Percentiles rank a stretch among this genome's conserved stretches.
Conservation (phyloP, 2,888 invertebrate genomes). For the Heliconius aoede region DNA sequence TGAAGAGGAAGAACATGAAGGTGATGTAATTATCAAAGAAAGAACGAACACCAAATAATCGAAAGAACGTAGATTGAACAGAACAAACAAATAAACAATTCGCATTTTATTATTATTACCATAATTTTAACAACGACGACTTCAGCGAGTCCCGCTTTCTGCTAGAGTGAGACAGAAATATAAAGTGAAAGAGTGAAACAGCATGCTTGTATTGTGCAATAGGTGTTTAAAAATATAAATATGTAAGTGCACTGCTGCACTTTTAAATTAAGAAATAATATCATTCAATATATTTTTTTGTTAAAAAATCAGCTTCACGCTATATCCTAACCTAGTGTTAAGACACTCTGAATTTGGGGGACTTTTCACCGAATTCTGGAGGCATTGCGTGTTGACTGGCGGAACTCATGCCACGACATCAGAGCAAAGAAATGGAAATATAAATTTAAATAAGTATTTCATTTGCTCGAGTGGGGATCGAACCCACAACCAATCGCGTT, state of each 20-base stretch:
- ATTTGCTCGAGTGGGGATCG: too few relatives aligned
- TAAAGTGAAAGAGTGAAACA: slow-evolving; percentile 28
- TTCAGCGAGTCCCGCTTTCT: slow-evolving; percentile 68
- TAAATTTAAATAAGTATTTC: too few relatives aligned
- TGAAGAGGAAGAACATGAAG: too few relatives aligned
- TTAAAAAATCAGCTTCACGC: not conserved
- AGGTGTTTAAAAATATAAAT: not conserved
- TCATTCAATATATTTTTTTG: too few relatives aligned
- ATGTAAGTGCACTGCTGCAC: not conserved
- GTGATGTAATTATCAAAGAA: too few relatives aligned
- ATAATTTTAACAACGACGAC: slow-evolving; percentile 68
- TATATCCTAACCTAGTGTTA: not conserved
- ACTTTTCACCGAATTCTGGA: too few relatives aligned
- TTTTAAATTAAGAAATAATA: too few relatives aligned
- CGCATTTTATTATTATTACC: slow-evolving; percentile 50
- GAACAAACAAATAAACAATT: not conserved
- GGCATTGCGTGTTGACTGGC: not conserved
- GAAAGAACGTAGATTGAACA: not conserved
- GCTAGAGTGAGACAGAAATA: slow-evolving; percentile 55
- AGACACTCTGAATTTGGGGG: too few relatives aligned
- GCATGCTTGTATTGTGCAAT: not conserved
- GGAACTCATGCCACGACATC: too few relatives aligned
- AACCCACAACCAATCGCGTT: too few relatives aligned
- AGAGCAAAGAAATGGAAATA: too few relatives aligned
- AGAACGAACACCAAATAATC: not conserved